phyloP scores from a whole-genome alignment of 2,888 invertebrate genomes.

The Ommatoiulus sabulosus region DNA sequence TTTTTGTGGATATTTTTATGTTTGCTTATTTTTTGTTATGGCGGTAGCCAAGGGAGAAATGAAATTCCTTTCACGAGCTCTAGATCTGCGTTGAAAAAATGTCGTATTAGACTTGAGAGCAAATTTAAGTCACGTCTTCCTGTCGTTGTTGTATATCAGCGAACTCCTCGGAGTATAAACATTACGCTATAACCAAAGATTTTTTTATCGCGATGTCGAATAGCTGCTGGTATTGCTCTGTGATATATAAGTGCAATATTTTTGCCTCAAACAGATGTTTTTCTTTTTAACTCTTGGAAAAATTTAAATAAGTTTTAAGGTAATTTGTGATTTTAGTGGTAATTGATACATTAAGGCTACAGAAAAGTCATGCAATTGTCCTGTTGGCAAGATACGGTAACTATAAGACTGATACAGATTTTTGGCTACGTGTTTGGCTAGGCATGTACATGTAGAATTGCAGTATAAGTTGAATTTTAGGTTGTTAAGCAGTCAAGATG shows the following conservation, averaged over 20 bases:
- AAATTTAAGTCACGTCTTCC: conserved; percentile 12
- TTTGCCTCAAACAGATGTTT: not conserved
- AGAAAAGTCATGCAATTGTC: too few species aligned
- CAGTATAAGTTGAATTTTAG: too few species aligned
- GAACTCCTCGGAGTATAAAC: not conserved
- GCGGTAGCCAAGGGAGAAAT: conserved; percentile 1
- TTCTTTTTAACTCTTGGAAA: not conserved
- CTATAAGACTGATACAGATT: too few species aligned
- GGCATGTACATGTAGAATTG: too few species aligned
- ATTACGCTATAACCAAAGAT: not conserved
- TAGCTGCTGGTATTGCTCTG: not conserved
- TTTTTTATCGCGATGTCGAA: not conserved
- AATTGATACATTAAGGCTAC: too few species aligned
- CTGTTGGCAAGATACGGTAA: too few species aligned
- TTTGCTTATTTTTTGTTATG: conserved; percentile 30
- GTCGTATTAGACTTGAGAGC: not conserved
- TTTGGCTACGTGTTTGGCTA: too few species aligned
- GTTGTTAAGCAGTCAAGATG: too few species aligned
- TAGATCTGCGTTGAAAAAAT: not conserved
- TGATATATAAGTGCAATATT: not conserved
- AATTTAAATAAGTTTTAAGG: too few species aligned
- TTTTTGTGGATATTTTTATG: not conserved
- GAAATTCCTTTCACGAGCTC: not conserved
- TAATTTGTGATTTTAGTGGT: too few species aligned
- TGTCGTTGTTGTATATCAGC: not conserved